phyloP scores from a whole-genome alignment of 2,888 invertebrate genomes.

The Rhagophthalmus giganteus region DNA sequence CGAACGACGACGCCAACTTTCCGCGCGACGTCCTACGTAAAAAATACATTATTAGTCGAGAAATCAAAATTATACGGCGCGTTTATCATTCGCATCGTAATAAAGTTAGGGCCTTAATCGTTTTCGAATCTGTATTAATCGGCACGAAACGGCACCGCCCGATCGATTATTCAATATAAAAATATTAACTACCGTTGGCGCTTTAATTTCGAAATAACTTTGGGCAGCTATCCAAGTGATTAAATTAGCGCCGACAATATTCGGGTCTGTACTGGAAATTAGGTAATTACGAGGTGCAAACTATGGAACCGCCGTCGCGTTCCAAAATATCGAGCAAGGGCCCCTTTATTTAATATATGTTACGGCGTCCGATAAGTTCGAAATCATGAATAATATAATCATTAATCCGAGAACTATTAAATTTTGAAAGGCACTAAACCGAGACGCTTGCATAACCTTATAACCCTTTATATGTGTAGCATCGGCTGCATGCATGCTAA shows the following conservation, averaged over 20 bases:
- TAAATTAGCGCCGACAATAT: constrained; percentile 14
- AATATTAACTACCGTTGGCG: constrained; percentile 2
- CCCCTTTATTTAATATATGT: constrained; percentile 23
- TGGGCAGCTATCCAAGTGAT: constrained; percentile 23
- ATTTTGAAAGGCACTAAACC: constrained; percentile 36
- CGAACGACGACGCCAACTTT: too few relatives aligned
- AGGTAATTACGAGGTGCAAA: constrained; percentile 29
- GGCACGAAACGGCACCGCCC: too few relatives aligned
- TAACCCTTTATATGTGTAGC: constrained; percentile 25
- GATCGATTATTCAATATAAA: too few relatives aligned
- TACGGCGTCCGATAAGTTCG: constrained; percentile 22
- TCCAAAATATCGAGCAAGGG: constrained; percentile 18
- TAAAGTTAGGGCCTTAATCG: too few relatives aligned
- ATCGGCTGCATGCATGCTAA: constrained; percentile 27
- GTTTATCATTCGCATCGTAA: too few relatives aligned
- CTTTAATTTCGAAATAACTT: constrained; percentile 12
- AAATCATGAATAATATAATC: constrained; percentile 38
- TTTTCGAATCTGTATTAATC: too few relatives aligned
- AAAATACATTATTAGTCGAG: too few relatives aligned
- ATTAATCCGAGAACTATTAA: constrained; percentile 38
- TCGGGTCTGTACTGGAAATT: constrained; percentile 16
- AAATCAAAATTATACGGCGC: too few relatives aligned
- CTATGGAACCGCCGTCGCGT: constrained; percentile 16
- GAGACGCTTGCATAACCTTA: constrained; percentile 31
- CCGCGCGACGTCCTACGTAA: too few relatives aligned